Percentiles rank a stretch among this genome's conserved stretches.
Evolutionary conservation across 2,113 vertebrate genomes (phyloP).

Genomic region (Ahaetulla prasina): DNA sequence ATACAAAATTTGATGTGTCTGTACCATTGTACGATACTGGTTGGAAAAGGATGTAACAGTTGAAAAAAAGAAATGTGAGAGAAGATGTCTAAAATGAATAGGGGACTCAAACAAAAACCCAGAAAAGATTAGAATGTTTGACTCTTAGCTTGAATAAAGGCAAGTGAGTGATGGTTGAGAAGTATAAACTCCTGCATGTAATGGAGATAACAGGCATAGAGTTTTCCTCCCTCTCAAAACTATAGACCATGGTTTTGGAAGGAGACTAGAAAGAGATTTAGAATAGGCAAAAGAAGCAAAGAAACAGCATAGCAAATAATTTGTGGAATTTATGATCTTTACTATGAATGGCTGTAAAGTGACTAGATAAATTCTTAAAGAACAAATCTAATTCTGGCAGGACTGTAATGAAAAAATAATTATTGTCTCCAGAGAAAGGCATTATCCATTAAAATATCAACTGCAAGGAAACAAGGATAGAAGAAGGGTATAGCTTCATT

Average conservation of each 20-base stretch:
- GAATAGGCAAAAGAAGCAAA: not conserved
- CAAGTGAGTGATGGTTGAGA: not conserved
- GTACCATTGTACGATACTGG: not conserved
- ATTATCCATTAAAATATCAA: not conserved
- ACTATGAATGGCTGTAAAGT: not conserved
- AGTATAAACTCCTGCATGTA: not conserved
- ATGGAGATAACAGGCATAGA: not conserved
- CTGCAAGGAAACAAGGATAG: not conserved
- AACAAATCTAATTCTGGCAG: not conserved
- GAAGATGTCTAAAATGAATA: not conserved
- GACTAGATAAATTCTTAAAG: not conserved
- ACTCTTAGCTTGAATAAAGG: not conserved
- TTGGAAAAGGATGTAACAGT: not conserved
- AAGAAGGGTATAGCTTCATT: not conserved
- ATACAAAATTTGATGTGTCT: not conserved
- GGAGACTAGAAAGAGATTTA: not conserved
- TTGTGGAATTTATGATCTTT: not conserved
- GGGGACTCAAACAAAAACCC: not conserved
- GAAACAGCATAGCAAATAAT: not conserved
- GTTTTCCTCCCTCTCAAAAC: not conserved
- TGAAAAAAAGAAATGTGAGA: not conserved
- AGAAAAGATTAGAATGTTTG: not conserved
- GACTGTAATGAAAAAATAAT: not conserved
- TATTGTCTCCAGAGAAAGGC: not conserved
- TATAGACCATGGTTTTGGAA: not conserved